Base-by-base conservation (phyloP, 2,113 vertebrate species). In the Anser brachyrhynchus region DNA sequence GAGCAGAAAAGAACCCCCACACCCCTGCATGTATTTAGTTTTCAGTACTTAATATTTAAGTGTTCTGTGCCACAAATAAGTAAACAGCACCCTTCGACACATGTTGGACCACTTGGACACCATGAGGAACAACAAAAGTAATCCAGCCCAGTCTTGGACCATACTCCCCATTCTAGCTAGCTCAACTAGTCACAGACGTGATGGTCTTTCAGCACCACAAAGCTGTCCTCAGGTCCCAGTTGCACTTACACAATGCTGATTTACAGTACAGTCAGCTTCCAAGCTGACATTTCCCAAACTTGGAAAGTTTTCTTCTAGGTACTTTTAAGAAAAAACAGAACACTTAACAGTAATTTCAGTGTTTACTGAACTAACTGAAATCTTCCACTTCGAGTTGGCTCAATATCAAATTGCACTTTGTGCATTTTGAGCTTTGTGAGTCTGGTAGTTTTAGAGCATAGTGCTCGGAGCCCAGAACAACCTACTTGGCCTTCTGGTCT, bases 221-320 rank as follows among this genome's bases (percentile, higher is more conserved):
- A 77, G 33, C 4, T 16, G 12, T 37, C 26, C 78, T 70, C 37
- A 9, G 5, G 21, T 71, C 37, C 25, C 3, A 0, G 9, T 5
- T 71, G 6, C 35, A 39, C 9, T 44, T 58, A n/a, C 0, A 9
- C 19, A 70, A 3, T 3, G 7, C 19, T 59, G 13, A 71, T 67
- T 59, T 43, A 59, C 37, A 55, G 11, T 0, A 0, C n/a, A 41
- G 16, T 2, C 5, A 0, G 4, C 55, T 86, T 86, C 31, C 28
- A 67, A 74, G 37, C 31, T 74, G 25, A 15, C 25, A 9, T 79
- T 83, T 94, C 44, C 51, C 46, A 87, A 67, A 22, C 10, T 75
- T 1, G 6, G 18, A 28, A 66, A 81, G 89, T 46, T 57, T 28
- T 78, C 55, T 92, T 67, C 61, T 26, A 59, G 80, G 37, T 16